Base-by-base conservation (phyloP, 1,140 invertebrate species). In the Bactericera cockerelli region DNA sequence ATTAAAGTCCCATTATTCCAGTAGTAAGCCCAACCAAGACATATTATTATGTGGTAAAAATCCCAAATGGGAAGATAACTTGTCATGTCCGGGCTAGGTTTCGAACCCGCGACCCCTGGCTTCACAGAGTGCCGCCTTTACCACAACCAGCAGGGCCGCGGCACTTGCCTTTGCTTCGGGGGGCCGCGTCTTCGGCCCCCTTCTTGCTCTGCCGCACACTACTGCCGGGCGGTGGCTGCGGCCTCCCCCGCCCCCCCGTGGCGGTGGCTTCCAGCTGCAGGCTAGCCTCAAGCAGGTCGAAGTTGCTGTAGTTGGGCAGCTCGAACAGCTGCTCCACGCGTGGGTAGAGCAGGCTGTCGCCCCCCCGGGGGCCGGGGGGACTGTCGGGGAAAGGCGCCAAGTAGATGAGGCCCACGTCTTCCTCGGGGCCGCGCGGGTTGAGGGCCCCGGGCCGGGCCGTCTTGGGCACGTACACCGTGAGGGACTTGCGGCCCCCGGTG, bases 321-420 rank as follows among this genome's bases (percentile, higher is more conserved):
- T 49, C 42, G 19, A 49, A 49, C 42, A 49, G 42, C 42, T 49
- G 42, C 42, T 49, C n/a, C n/a, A 49, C 42, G 8, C 42, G 42
- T 4, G 42, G 42, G 22, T 49, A 49, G 4, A 10, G 6, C 3
- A 19, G 42, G 3, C 6, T 4, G 22, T 10, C 3, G 19, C 22
- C 19, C 22, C n/a, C 42, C 3, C 42, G n/a, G n/a, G 19, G 8
- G 19, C 42, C 3, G n/a, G 19, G 8, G 19, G 42, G 42, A 4
- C 4, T 8, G 22, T 49, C 42, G 3, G 42, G 42, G 22, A 19
- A 49, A 8, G 42, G 42, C n/a, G 42, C 42, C 4, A 49, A n/a
- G 22, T 49, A 49, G 22, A 49, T 49, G 3, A 49, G n/a, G 19
- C 42, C 42, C n/a, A 49, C 42, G n/a, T 49, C 42, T 22, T 49